Conservation (phyloP, 1,140 invertebrate genomes). For the Planococcus citri region DNA sequence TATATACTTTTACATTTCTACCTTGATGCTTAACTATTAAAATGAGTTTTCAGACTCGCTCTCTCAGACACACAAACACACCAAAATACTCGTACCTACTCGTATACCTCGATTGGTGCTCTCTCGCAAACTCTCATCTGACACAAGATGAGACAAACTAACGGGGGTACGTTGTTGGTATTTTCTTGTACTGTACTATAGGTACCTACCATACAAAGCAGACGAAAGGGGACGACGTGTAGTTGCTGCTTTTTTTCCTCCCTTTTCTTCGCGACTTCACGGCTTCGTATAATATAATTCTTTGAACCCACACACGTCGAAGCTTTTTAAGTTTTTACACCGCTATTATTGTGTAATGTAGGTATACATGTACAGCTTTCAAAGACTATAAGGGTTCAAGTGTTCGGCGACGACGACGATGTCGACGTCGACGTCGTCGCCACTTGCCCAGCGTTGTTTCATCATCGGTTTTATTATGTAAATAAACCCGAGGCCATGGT, state of each 20-base stretch:
- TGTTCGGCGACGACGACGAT: not conserved
- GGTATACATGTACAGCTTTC: no score
- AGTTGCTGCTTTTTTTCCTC: not conserved
- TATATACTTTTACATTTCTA: not conserved
- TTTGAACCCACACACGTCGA: not conserved
- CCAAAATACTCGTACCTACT: no score
- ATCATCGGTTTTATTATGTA: not conserved
- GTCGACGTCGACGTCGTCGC: not conserved
- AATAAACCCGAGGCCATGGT: not conserved
- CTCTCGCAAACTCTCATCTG: no score
- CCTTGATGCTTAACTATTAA: conserved; percentile 7
- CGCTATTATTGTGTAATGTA: not conserved
- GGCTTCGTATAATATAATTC: not conserved
- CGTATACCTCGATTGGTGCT: no score
- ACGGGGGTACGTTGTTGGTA: no score
- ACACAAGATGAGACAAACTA: no score
- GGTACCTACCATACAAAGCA: no score
- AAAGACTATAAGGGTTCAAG: not conserved
- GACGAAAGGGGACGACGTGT: no score
- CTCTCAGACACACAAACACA: no score
- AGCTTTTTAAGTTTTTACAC: conserved; percentile 7
- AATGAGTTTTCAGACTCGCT: conserved; percentile 1
- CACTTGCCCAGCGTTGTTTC: not conserved
- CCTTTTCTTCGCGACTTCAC: not conserved
- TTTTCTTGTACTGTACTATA: no score